Evolutionary conservation across 1,140 invertebrate genomes (phyloP).

Genomic region (Euschistus heros): DNA sequence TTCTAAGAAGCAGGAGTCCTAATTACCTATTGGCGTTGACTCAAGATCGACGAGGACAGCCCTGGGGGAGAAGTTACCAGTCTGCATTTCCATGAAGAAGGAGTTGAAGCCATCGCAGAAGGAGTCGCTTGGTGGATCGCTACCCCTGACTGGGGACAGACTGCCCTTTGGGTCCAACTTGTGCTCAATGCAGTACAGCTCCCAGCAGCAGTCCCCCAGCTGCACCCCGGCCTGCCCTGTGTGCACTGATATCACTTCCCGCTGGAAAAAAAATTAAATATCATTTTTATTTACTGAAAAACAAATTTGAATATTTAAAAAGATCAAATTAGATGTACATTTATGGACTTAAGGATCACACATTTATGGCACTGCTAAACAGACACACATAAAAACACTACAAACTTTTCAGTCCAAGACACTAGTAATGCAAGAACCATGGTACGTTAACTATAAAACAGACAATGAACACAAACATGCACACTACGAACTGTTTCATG

Average conservation of each 20-base stretch:
- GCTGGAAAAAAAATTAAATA: constrained; percentile 24
- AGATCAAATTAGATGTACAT: no score
- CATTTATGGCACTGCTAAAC: no score
- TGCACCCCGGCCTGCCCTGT: constrained; percentile 65
- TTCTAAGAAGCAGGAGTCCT: neutral
- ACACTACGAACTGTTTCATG: no score
- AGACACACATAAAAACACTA: no score
- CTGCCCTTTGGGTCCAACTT: constrained; percentile 40
- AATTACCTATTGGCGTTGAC: constrained; percentile 51
- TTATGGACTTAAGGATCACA: no score
- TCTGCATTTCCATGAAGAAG: constrained; percentile 54
- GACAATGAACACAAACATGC: no score
- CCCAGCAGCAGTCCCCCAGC: constrained; percentile 57
- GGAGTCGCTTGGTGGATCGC: neutral
- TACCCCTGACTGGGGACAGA: neutral
- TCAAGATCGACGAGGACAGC: constrained; percentile 70
- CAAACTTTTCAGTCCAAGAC: no score
- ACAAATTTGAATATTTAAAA: no score
- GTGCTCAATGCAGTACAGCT: constrained; percentile 62
- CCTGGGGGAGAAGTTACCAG: constrained; percentile 60
- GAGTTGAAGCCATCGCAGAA: constrained; percentile 40
- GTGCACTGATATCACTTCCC: constrained; percentile 54
- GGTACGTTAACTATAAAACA: no score
- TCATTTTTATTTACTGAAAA: no score
- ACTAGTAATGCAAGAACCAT: no score